Base-by-base conservation (phyloP, 2,888 invertebrate genomes). In the Alviniconcha strummeri region DNA sequence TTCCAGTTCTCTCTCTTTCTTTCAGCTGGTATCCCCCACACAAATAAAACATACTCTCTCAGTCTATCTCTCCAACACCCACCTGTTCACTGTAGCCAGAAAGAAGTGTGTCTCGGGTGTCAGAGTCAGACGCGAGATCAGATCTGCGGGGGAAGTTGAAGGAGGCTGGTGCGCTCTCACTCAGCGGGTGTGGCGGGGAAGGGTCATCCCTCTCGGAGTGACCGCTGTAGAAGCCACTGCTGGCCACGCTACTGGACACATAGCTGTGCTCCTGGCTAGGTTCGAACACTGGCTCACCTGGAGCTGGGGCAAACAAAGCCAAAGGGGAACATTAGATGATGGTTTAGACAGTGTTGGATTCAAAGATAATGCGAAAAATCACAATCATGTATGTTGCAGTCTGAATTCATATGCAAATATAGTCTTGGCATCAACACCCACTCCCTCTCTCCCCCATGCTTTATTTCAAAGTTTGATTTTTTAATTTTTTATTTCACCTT, bases 141-240 rank as follows among this genome's bases (percentile, higher is more conserved):
- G 79, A 11, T 52, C 67, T 19, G 15, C 15, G 9, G 5, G 55
- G 60, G 15, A 82, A 57, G 11, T 90, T 84, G 82, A 88, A 84
- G 1, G 85, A 84, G 6, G 87, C 88, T 71, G 90, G 92, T 54
- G 92, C 92, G 84, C 91, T 91, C 81, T 89, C 89, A 75, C 90
- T 89, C 13, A 82, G 64, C 7, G 55, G 60, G 52, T 79, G 79
- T 7, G 82, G 82, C 8, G 98, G 97, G 36, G 97, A 97, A 4
- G 97, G 96, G 36, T 97, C 97, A 83, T 96, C 96, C 82, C 97
- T 96, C 82, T 91, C 90, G 15, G 92, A 91, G 82, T 90, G 89
- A 86, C 90, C 89, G 82, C 92, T 91, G 87, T 89, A 90, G 87
- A 92, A 91, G 52, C 93, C 92, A 84, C 92, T 92, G 83, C 92